Conservation (phyloP, 2,113 vertebrate genomes). For the Esox niger region DNA sequence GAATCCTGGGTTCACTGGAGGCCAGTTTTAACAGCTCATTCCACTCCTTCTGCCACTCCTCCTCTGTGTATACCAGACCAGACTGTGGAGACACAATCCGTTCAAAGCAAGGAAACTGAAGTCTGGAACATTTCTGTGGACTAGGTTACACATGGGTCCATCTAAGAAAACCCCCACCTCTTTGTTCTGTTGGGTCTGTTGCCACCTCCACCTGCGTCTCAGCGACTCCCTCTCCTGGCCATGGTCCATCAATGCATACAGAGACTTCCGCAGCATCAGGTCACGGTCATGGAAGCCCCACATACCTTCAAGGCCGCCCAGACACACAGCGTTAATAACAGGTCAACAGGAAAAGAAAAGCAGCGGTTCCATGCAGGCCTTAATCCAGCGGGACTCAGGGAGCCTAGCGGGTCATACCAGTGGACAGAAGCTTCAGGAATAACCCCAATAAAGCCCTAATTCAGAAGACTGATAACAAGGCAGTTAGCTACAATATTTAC, state of each 20-base stretch:
- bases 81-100: constrained; percentile 74
- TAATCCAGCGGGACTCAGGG: too few species aligned
- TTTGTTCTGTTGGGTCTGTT: constrained; percentile 97
- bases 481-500: constrained; percentile 4
- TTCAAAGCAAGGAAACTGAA: constrained; percentile 23
- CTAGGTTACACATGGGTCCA: not conserved
- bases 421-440: constrained; percentile 7
- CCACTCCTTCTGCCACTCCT: constrained; percentile 99
- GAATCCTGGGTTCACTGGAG: constrained; percentile 87
- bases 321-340: not conserved
- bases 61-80: constrained; percentile 93
- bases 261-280: constrained; percentile 88
- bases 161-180: constrained; percentile 75
- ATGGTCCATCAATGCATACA: constrained; percentile 89
- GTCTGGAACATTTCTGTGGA: not conserved
- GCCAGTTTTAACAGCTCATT: constrained; percentile 90
- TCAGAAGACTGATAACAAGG: not conserved
- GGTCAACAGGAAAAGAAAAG: not conserved
- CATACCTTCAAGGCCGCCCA: constrained; percentile 77
- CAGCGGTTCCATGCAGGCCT: too few species aligned
- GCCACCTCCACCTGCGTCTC: constrained; percentile 91
- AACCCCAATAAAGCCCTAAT: constrained; percentile 1
- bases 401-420: too few species aligned
- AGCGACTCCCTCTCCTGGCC: constrained; percentile 86
- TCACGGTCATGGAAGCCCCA: constrained; percentile 97